Base-by-base conservation (phyloP, 2,113 vertebrate species). In the Silurus asotus region DNA sequence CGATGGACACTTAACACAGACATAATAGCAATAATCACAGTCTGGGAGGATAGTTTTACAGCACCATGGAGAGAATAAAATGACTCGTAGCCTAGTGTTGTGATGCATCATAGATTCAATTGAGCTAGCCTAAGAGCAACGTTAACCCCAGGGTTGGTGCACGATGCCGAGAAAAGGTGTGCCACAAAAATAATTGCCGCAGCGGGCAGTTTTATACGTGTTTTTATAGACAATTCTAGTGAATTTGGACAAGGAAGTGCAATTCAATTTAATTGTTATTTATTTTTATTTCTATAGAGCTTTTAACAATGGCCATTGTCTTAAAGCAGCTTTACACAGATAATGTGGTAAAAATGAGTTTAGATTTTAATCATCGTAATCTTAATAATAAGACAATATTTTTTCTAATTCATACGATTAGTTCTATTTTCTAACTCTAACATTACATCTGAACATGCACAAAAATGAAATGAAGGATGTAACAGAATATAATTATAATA, bases 21-120 rank as follows among this genome's bases (percentile, higher is more conserved):
- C 62, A 85, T 79, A 65, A 79, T 80, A 23, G 74, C 53, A 58
- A 56, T 59, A 85, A 80, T 80, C 62, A 61, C 69, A 48, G 25
- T 23, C 84, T 56, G 59, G 64, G 76, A 70, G 72, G 61, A 67
- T 55, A 76, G 70, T 56, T 79, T 85, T 85, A 85, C 74, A 53
- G 62, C 84, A 76, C 61, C 77, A 15, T 56, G 19, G 75, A 58
- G 84, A 79, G 45, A 85, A 48, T 67, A 8, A 70, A 67, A 80
- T 85, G 19, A 80, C 49, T 85, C 61, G 67, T 37, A 74, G 55
- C 55, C 82, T 48, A 11, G 58, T 80, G 77, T 80, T 61, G 55
- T 80, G 77, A 49, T 74, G 82, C 55, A 56, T 74, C 62, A 55
- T 82, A 49, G 25, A 69, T 28, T 19, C n/a, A 82, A 23, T 67